phyloP scores from a whole-genome alignment of 2,113 vertebrate species.

The Ifrita kowaldi region DNA sequence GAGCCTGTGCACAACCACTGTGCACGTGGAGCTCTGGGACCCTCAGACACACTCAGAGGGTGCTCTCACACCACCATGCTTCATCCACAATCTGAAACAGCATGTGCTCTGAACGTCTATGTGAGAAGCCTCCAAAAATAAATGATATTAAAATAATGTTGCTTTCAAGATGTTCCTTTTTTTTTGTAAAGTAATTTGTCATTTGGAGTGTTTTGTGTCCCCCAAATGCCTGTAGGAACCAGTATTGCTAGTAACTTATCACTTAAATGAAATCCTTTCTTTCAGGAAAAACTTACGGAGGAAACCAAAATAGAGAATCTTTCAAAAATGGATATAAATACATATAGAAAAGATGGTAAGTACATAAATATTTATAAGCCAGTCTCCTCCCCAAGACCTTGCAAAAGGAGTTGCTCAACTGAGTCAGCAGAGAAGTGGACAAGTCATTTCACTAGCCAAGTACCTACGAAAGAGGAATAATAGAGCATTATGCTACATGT shows the following conservation, averaged over 20 bases:
- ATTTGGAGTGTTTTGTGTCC: background rate
- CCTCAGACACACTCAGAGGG: background rate
- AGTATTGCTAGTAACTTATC: background rate
- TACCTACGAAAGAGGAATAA: background rate
- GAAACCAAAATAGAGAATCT: background rate
- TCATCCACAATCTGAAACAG: background rate
- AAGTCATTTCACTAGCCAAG: background rate
- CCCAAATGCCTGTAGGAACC: background rate
- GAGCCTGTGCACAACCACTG: background rate
- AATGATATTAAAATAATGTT: background rate
- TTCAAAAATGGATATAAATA: background rate
- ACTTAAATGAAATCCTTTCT: background rate
- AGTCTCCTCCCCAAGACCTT: background rate
- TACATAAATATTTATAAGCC: background rate
- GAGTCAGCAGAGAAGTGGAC: background rate
- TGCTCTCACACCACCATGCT: fast-evolving
- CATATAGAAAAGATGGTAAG: background rate
- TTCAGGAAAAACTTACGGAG: background rate
- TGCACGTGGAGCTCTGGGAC: background rate
- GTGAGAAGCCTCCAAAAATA: background rate
- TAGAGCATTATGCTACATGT: background rate
- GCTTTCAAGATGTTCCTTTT: background rate
- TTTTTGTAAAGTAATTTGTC: background rate
- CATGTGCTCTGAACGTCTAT: fast-evolving
- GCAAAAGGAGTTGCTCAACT: background rate